Conservation (phyloP, 2,888 invertebrate species). For the Stomorhina lunata region DNA sequence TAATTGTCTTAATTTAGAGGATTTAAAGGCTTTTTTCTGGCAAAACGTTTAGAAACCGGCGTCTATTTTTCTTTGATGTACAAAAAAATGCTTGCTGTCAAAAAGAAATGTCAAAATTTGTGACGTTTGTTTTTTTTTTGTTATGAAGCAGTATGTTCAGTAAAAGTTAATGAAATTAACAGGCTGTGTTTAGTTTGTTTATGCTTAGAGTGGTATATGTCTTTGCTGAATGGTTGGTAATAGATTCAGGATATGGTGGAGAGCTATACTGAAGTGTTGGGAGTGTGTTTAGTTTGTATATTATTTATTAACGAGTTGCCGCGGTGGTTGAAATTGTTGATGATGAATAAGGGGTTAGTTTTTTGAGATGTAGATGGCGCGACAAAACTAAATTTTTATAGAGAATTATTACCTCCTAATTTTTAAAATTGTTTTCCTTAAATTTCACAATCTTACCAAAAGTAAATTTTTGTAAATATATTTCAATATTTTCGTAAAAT, state of each 20-base stretch:
- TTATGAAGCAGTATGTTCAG: conserved; percentile 15
- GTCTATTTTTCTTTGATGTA: conserved; percentile 38
- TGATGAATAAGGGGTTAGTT: too few relatives aligned
- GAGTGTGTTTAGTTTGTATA: too few relatives aligned
- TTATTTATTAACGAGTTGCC: too few relatives aligned
- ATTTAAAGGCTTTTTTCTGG: conserved; percentile 39
- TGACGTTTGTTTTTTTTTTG: not conserved
- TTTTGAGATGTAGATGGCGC: too few relatives aligned
- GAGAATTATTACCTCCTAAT: too few relatives aligned
- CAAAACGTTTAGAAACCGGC: conserved; percentile 66
- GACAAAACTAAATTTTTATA: too few relatives aligned
- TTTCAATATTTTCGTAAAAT: too few relatives aligned
- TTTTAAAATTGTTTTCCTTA: too few relatives aligned
- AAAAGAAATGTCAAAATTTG: conserved; percentile 14
- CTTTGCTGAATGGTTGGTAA: not conserved
- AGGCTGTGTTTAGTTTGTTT: not conserved
- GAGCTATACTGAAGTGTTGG: not conserved
- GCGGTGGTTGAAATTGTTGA: too few relatives aligned
- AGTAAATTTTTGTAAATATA: too few relatives aligned
- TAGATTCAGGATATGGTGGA: not conserved
- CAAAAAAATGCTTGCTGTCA: conserved; percentile 16
- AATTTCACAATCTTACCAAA: too few relatives aligned
- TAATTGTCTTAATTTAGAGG: conserved; percentile 26
- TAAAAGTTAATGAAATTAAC: not conserved
- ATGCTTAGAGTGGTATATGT: not conserved